Percentiles rank a stretch among this genome's conserved stretches.
phyloP scores from a whole-genome alignment of 2,797 vertebrate genomes.

The Cirrhinus mrigala region DNA sequence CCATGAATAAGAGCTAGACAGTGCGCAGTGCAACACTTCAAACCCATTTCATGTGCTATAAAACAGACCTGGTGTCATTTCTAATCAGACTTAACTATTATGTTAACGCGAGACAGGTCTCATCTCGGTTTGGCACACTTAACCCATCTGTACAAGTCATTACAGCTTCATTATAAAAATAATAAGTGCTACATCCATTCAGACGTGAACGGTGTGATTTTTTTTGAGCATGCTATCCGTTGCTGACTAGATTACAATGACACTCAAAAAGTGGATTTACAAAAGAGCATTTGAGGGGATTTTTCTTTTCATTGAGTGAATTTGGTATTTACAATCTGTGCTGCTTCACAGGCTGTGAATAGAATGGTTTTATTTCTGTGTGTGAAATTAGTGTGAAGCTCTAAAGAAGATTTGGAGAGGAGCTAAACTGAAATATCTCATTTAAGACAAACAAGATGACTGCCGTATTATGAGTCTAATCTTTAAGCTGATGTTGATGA shows the following conservation, averaged over 20 bases:
- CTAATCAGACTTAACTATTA: constrained; percentile 66
- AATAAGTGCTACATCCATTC: constrained; percentile 57
- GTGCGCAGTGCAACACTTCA: not conserved
- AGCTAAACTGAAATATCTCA: not conserved
- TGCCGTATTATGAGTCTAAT: not conserved
- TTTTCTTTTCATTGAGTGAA: not conserved
- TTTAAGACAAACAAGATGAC: not conserved
- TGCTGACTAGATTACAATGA: constrained; percentile 3
- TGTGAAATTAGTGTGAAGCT: not conserved
- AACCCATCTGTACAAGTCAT: constrained; percentile 57
- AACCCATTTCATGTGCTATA: constrained; percentile 40
- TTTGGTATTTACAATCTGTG: not conserved
- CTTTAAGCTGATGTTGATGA: not conserved
- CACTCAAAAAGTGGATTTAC: constrained; percentile 5
- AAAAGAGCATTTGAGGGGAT: not conserved
- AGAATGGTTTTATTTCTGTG: not conserved
- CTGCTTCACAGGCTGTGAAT: not conserved
- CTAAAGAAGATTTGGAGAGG: not conserved
- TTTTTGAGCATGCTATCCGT: constrained; percentile 10
- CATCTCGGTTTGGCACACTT: constrained; percentile 45
- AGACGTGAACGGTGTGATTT: constrained; percentile 57
- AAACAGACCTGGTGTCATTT: constrained; percentile 58
- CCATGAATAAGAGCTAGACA: constrained; percentile 33
- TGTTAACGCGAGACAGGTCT: constrained; percentile 44
- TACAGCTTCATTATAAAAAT: constrained; percentile 67